phyloP scores from a whole-genome alignment of 2,113 vertebrate genomes.

The Aegithalos caudatus region DNA sequence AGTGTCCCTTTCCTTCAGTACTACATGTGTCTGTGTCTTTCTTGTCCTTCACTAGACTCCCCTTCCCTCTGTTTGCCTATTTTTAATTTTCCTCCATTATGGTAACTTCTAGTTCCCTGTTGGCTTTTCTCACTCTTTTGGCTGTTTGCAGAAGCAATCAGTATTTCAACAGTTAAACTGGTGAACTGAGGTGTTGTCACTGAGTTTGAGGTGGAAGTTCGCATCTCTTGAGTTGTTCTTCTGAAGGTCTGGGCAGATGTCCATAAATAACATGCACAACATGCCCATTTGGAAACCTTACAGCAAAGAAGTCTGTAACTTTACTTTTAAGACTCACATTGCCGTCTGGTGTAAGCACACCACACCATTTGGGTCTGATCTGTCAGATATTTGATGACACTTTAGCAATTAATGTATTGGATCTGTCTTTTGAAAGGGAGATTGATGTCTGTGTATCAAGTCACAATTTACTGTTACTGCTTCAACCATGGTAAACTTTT shows the following conservation, averaged over 20 bases:
- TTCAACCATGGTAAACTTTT: background rate
- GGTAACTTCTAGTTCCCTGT: background rate
- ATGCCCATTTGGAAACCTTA: background rate
- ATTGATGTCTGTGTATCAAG: background rate
- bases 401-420: background rate
- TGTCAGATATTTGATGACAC: background rate
- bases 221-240: background rate
- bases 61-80: background rate
- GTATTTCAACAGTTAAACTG: background rate
- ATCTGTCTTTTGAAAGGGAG: background rate
- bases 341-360: background rate
- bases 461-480: background rate
- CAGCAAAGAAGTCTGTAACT: background rate
- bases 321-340: background rate
- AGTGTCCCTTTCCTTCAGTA: background rate
- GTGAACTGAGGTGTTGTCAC: background rate
- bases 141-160: background rate
- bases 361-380: background rate
- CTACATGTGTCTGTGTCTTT: rapidly evolving
- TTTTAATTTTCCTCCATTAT: background rate
- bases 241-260: background rate
- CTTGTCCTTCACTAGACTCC: background rate
- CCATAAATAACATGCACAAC: background rate
- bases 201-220: background rate
- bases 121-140: background rate